Percentiles rank a stretch among this genome's conserved stretches.
Conservation (phyloP, 2,888 invertebrate genomes). For the Strigamia crassipes region DNA sequence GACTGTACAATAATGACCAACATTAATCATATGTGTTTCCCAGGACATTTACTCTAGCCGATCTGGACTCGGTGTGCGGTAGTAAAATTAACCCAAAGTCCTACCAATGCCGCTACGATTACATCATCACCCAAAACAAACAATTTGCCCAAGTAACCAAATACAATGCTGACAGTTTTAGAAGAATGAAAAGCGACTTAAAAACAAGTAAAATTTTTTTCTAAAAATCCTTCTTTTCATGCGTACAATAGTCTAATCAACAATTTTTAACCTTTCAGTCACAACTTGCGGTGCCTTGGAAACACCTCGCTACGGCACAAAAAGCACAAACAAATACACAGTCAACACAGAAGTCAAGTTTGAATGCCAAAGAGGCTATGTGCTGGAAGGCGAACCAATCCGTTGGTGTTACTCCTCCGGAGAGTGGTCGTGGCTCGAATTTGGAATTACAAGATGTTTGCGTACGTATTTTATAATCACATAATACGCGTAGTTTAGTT, state of each 20-base stretch:
- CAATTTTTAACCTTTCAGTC: slow-evolving; percentile 64
- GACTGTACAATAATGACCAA: too few relatives aligned
- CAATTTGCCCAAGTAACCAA: slow-evolving; percentile 86
- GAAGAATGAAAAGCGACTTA: slow-evolving; percentile 60
- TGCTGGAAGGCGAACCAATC: slow-evolving; percentile 80
- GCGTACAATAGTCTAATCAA: too few relatives aligned
- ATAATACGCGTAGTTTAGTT: too few relatives aligned
- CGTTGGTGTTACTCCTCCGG: slow-evolving; percentile 79
- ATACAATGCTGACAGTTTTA: slow-evolving; percentile 73
- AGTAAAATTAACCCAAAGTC: slow-evolving; percentile 73
- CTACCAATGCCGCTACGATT: slow-evolving; percentile 87
- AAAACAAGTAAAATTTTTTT: too few relatives aligned
- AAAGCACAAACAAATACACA: slow-evolving; percentile 72
- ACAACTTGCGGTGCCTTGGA: slow-evolving; percentile 86
- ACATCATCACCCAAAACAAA: slow-evolving; percentile 78
- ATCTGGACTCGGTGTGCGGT: slow-evolving; percentile 69
- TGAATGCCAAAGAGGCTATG: slow-evolving; percentile 87
- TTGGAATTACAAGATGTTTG: slow-evolving; percentile 14
- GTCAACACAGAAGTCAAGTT: slow-evolving; percentile 81
- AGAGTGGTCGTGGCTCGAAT: slow-evolving; percentile 76
- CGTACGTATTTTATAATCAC: slow-evolving; percentile 12
- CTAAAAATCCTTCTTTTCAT: too few relatives aligned
- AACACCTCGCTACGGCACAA: slow-evolving; percentile 87
- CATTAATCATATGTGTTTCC: neutral
- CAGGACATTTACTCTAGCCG: slow-evolving; percentile 51